Evolutionary conservation across 2,888 invertebrate species (phyloP).

Genomic region (Tiliacea aurago): DNA sequence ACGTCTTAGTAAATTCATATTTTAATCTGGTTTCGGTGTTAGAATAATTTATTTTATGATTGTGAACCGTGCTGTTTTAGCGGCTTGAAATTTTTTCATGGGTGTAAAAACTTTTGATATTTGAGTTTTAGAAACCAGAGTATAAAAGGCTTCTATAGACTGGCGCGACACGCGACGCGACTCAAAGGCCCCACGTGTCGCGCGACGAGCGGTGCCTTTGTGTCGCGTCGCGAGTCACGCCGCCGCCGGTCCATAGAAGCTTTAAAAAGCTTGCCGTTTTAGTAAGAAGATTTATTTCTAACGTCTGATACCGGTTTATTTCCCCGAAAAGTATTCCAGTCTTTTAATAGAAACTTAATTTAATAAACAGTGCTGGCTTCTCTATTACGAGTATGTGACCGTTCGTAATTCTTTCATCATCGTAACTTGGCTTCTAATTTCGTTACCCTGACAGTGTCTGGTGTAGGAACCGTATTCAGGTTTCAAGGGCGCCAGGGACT

Average conservation of each 20-base stretch:
- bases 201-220: no score
- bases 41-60: conserved; percentile 28
- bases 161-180: no score
- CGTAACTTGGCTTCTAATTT: conserved; percentile 38
- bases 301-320: no score
- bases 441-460: conserved; percentile 37
- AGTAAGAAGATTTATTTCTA: conserved; percentile 9
- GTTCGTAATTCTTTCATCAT: conserved; percentile 10
- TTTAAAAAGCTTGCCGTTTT: background rate
- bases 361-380: background rate
- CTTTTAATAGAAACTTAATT: background rate
- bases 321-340: background rate
- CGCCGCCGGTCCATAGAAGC: no score
- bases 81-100: conserved; percentile 19
- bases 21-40: conserved; percentile 48
- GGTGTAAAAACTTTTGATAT: conserved; percentile 24
- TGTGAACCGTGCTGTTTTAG: conserved; percentile 19
- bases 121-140: conserved; percentile 9
- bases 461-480: conserved; percentile 46
- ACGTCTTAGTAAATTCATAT: conserved; percentile 42
- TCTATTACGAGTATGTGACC: background rate
- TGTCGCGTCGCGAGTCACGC: no score
- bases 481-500: conserved; percentile 59
- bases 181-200: no score
- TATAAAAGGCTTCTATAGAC: conserved; percentile 3